These are phyloP conservation scores for Coccyzus lansbergi DNA, from an alignment of 2,797 vertebrate species.

Conservation along the genomic window DNA sequence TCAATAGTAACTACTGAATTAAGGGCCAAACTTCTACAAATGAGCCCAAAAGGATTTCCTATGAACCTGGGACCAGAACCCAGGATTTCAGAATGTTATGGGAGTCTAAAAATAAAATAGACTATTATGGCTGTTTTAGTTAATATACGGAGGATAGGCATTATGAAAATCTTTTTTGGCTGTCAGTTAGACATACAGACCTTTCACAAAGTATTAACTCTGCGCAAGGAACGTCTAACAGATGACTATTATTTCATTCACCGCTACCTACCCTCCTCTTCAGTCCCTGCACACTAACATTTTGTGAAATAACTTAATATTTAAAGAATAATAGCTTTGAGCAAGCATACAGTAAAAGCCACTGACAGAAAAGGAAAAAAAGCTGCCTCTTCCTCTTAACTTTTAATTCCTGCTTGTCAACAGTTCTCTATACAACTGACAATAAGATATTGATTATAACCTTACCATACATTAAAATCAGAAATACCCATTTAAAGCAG, in stretches of 20 bases:
- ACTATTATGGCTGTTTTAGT: not conserved
- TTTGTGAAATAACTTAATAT: not conserved
- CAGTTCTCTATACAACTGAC: not conserved
- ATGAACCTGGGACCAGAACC: not conserved
- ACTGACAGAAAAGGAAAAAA: not conserved
- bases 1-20: not conserved
- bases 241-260: not conserved
- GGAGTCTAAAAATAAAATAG: not conserved
- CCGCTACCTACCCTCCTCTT: not conserved
- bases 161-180: not conserved
- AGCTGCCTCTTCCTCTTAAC: not conserved
- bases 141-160: not conserved
- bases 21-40: not conserved
- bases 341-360: not conserved
- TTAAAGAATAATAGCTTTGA: not conserved
- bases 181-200: not conserved
- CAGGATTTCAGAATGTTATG: not conserved
- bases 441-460: not conserved
- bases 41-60: not conserved
- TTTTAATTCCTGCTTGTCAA: not conserved
- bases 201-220: not conserved
- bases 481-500: not conserved
- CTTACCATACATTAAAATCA: not conserved
- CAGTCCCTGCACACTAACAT: not conserved
- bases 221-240: not conserved